Conservation (phyloP, 2,797 vertebrate species). For the Antrozous pallidus region DNA sequence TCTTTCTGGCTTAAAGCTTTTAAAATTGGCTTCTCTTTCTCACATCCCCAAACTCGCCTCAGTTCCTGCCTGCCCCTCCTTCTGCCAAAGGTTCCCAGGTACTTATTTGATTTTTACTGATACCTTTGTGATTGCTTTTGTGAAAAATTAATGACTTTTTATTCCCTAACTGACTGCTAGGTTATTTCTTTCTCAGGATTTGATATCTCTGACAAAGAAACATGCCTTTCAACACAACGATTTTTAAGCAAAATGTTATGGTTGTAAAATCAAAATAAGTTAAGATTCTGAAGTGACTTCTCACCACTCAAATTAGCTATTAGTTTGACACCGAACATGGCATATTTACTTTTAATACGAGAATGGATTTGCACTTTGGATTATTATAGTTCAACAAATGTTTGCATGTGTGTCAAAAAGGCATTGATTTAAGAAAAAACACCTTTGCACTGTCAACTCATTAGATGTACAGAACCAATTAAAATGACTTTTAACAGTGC, state of each 20-base stretch:
- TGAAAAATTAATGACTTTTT: slow-evolving; percentile 17
- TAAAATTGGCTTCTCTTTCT: background rate
- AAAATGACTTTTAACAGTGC: slow-evolving; percentile 38
- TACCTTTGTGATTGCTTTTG: slow-evolving; percentile 2
- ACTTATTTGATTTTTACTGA: slow-evolving; percentile 19
- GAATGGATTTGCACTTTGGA: slow-evolving; percentile 11
- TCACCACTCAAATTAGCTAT: background rate
- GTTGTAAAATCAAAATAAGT: slow-evolving; percentile 30
- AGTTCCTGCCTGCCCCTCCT: background rate
- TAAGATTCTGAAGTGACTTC: slow-evolving; percentile 14
- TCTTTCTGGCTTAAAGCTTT: slow-evolving; percentile 1
- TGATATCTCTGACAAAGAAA: slow-evolving; percentile 45
- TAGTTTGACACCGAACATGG: background rate
- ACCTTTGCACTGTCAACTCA: background rate
- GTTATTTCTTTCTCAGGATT: slow-evolving; percentile 14
- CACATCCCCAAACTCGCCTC: background rate
- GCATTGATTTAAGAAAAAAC: background rate
- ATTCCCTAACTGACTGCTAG: background rate
- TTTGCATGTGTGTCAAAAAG: background rate
- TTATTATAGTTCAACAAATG: slow-evolving; percentile 14
- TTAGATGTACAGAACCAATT: background rate
- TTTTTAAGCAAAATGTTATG: slow-evolving; percentile 8
- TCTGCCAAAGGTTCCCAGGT: background rate
- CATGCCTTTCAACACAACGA: background rate
- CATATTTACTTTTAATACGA: slow-evolving; percentile 28